These are phyloP conservation scores for Eunapius fragilis DNA, from an alignment of 37 sponge, comb jelly and placozoan species.

Conservation along the genomic window DNA sequence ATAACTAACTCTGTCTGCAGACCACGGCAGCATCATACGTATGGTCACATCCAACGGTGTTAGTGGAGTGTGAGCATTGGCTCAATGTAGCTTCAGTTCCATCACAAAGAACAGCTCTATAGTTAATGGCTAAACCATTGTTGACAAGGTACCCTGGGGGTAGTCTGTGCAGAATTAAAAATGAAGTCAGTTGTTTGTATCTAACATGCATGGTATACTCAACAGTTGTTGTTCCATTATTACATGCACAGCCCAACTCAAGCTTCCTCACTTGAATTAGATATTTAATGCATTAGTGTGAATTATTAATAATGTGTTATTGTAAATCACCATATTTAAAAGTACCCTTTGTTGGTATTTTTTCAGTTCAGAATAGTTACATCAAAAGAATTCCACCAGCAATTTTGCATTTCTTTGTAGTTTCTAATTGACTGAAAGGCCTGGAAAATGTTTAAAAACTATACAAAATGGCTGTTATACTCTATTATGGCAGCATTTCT, in stretches of 20 bases:
- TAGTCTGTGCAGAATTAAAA: background rate
- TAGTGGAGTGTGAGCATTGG: background rate
- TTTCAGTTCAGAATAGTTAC: too few relatives aligned
- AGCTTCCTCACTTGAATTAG: background rate
- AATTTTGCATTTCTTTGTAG: too few relatives aligned
- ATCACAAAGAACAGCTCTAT: background rate
- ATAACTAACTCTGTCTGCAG: slow-evolving; percentile 38
- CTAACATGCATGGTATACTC: background rate
- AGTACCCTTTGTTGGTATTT: too few relatives aligned
- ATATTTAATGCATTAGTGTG: background rate
- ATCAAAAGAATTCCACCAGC: too few relatives aligned
- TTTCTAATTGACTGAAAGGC: too few relatives aligned
- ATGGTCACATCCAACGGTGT: background rate
- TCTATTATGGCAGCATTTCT: too few relatives aligned
- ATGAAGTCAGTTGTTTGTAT: background rate
- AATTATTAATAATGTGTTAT: too few relatives aligned
- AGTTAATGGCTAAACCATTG: slow-evolving; percentile 13
- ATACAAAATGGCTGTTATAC: too few relatives aligned
- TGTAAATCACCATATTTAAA: too few relatives aligned
- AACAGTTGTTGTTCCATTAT: background rate
- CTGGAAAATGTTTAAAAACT: too few relatives aligned
- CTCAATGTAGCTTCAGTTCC: slow-evolving; percentile 8
- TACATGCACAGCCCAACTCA: background rate
- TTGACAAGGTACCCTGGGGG: background rate
- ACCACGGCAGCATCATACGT: slow-evolving; percentile 30